phyloP scores from a whole-genome alignment of 1,140 invertebrate genomes.

The Papilio aristodemus region DNA sequence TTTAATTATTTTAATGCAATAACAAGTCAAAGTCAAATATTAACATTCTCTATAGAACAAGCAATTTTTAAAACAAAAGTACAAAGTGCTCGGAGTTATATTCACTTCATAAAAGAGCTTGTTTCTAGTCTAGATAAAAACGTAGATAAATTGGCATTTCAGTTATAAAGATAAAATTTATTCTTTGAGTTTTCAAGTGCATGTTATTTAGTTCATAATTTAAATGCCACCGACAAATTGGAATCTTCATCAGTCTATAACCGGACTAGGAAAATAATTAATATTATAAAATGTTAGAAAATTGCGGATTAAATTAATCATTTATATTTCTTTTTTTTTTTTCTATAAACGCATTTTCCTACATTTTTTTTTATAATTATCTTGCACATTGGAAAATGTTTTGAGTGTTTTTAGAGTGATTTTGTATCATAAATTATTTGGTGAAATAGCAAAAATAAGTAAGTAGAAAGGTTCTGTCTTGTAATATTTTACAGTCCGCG shows the following conservation, averaged over 20 bases:
- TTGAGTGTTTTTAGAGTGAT: not conserved
- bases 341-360: too few relatives aligned
- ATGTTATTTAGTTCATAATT: not conserved
- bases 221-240: too few relatives aligned
- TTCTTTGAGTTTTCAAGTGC: not conserved
- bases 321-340: too few relatives aligned
- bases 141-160: not conserved
- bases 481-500: not conserved
- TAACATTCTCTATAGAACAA: not conserved
- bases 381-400: too few relatives aligned
- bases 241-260: too few relatives aligned
- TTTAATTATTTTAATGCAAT: not conserved
- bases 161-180: not conserved
- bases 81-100: not conserved
- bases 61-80: constrained; percentile 1
- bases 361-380: too few relatives aligned
- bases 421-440: not conserved
- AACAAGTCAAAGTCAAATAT: not conserved
- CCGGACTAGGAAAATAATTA: too few relatives aligned
- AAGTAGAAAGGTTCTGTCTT: not conserved
- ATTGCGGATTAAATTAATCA: too few relatives aligned
- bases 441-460: not conserved
- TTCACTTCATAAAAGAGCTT: not conserved
- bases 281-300: too few relatives aligned
- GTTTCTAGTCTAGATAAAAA: not conserved